Evolutionary conservation across 2,797 vertebrate species (phyloP).

Genomic region (Pteronotus mesoamericanus): DNA sequence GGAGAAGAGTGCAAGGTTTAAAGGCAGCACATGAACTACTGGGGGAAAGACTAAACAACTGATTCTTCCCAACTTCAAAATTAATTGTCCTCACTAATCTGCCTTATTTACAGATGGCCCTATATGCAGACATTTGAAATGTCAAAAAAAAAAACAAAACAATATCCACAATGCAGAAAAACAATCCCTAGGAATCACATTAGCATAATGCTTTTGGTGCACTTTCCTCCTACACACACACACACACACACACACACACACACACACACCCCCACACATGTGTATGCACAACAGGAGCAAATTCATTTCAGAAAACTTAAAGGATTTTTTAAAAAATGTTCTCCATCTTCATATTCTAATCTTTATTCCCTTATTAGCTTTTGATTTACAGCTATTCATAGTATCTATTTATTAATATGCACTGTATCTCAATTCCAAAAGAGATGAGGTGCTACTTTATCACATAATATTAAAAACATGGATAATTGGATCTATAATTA

Average conservation of each 20-base stretch:
- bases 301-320: not conserved
- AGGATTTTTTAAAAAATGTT: not conserved
- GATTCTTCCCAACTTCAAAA: not conserved
- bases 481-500: conserved; percentile 41
- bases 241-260: not conserved
- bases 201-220: not conserved
- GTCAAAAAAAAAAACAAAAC: not conserved
- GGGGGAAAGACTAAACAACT: not conserved
- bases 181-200: not conserved
- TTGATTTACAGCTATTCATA: conserved; percentile 23
- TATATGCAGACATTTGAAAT: not conserved
- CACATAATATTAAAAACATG: not conserved
- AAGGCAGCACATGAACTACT: not conserved
- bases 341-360: not conserved
- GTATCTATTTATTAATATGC: conserved; percentile 53
- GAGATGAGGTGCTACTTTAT: conserved; percentile 21
- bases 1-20: not conserved
- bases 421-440: conserved; percentile 15
- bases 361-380: conserved; percentile 31
- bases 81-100: not conserved
- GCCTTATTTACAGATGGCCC: not conserved
- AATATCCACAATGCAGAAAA: not conserved
- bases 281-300: not conserved
- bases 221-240: not conserved
- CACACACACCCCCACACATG: rapidly evolving